A percentile compares a stretch with the other conserved stretches of the same genome.
Conservation (phyloP, 2,888 invertebrate genomes). For the Drosophila meridiana region DNA sequence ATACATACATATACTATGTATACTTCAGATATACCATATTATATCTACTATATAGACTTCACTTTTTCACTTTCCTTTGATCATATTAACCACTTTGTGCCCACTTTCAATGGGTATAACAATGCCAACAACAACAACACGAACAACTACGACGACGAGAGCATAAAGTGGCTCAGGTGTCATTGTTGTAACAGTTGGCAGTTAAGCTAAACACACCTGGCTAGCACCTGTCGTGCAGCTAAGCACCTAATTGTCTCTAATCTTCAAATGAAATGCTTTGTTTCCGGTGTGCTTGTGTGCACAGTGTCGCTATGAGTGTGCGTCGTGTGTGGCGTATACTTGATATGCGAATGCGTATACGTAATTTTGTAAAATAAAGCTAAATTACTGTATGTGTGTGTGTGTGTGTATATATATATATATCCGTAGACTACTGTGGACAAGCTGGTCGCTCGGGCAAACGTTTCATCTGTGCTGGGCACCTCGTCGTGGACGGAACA, state of each 20-base stretch:
- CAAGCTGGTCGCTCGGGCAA: conserved; percentile 98
- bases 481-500: conserved; percentile 99
- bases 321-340: conserved; percentile 41
- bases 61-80: not conserved
- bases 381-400: not conserved
- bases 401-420: conserved; percentile 15
- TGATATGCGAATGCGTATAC: conserved; percentile 35
- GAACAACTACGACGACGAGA: conserved; percentile 1
- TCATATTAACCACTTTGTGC: not conserved
- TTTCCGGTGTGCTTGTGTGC: conserved; percentile 10
- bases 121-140: not conserved
- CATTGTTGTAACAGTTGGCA: conserved; percentile 24
- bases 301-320: not conserved
- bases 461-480: conserved; percentile 96
- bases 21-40: not conserved
- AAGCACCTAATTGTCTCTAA: conserved; percentile 62
- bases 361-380: conserved; percentile 10
- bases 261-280: conserved; percentile 47
- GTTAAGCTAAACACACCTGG: conserved; percentile 17
- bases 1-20: not conserved
- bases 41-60: too few relatives aligned
- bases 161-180: conserved; percentile 22
- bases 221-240: conserved; percentile 43
- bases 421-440: conserved; percentile 96
- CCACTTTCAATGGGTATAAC: not conserved